phyloP scores from a whole-genome alignment of 2,888 invertebrate species.

The Drosophila acutilabella region DNA sequence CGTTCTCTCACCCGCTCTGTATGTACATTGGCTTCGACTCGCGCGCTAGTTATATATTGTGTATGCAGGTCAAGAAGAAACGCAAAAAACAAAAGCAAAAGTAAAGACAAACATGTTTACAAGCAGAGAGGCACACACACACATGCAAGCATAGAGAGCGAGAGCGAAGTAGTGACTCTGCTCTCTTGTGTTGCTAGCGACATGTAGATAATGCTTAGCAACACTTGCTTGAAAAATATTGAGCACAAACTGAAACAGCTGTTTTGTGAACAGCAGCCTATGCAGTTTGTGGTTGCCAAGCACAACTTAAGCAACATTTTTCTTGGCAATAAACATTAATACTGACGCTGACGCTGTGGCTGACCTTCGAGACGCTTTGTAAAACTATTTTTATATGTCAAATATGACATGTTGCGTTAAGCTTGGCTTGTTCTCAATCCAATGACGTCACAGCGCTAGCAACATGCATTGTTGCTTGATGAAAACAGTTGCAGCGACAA shows the following conservation, averaged over 20 bases:
- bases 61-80: slow-evolving; percentile 80
- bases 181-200: slow-evolving; percentile 38
- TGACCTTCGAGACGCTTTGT: slow-evolving; percentile 43
- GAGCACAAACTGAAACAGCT: slow-evolving; percentile 50
- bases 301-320: slow-evolving; percentile 43
- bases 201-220: slow-evolving; percentile 56
- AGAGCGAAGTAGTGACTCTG: neutral
- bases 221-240: slow-evolving; percentile 45
- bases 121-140: slow-evolving; percentile 21
- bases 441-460: slow-evolving; percentile 67
- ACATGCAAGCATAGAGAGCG: slow-evolving; percentile 5
- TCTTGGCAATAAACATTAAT: slow-evolving; percentile 15
- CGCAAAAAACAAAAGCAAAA: slow-evolving; percentile 78
- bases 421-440: slow-evolving; percentile 47
- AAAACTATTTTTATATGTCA: slow-evolving; percentile 17
- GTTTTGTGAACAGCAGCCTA: slow-evolving; percentile 32
- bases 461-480: slow-evolving; percentile 50
- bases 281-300: slow-evolving; percentile 55
- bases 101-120: slow-evolving; percentile 77
- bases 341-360: slow-evolving; percentile 1
- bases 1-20: slow-evolving; percentile 1
- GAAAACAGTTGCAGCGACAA: slow-evolving; percentile 18
- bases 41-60: slow-evolving; percentile 76
- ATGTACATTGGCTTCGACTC: slow-evolving; percentile 50
- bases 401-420: slow-evolving; percentile 37